Evolutionary conservation across 2,888 invertebrate genomes (phyloP).

Genomic region (Steinernema scapterisci): DNA sequence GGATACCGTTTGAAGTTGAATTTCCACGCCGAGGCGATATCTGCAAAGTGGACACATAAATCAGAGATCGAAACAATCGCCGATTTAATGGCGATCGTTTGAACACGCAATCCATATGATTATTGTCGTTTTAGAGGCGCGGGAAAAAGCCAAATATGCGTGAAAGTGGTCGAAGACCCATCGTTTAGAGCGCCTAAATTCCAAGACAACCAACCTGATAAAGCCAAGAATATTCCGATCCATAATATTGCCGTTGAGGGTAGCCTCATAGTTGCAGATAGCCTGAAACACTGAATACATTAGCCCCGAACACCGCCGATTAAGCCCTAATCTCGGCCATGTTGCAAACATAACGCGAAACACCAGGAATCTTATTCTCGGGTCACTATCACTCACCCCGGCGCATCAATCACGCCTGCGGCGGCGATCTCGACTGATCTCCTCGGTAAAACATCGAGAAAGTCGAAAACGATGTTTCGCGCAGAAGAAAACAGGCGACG

Average conservation of each 20-base stretch:
- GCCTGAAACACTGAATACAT: not conserved
- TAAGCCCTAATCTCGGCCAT: not conserved
- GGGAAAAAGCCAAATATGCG: not conserved
- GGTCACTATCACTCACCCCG: not conserved
- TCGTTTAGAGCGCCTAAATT: no score
- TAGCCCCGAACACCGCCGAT: not conserved
- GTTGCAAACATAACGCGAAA: not conserved
- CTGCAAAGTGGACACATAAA: not conserved
- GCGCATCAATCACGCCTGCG: not conserved
- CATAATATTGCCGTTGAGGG: not conserved
- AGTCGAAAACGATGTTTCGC: constrained; percentile 24
- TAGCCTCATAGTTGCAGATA: not conserved
- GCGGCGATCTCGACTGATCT: not conserved
- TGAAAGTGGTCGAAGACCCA: no score
- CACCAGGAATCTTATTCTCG: not conserved
- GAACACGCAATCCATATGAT: no score
- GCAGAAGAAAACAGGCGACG: not conserved
- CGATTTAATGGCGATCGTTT: no score
- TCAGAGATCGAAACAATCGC: not conserved
- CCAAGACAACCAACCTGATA: not conserved
- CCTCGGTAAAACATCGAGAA: not conserved
- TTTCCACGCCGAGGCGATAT: not conserved
- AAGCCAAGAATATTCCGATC: not conserved
- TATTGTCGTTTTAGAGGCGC: no score
- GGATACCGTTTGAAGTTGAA: not conserved